Conservation (phyloP, 2,797 vertebrate genomes). For the Galaxias olidus region DNA sequence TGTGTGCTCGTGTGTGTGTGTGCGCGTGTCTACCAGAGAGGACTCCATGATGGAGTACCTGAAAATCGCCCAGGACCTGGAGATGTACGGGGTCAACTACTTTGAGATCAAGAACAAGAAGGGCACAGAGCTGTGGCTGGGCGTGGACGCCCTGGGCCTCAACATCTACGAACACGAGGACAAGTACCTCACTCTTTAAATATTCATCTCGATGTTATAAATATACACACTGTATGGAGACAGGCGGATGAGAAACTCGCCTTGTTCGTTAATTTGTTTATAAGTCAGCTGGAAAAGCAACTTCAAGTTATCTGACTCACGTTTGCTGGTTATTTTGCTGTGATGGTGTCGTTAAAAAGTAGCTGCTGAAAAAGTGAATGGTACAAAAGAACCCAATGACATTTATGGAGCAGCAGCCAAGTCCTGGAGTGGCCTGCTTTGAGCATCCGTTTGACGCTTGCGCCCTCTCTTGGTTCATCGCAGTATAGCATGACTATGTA, state of each 20-base stretch:
- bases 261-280: no score
- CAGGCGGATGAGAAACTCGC: no score
- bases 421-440: neutral
- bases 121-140: conserved; percentile 95
- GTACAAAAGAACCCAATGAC: neutral
- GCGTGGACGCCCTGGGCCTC: conserved; percentile 93
- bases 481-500: neutral
- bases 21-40: conserved; percentile 75
- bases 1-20: neutral
- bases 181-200: conserved; percentile 80
- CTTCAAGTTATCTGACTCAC: no score
- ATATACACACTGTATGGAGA: neutral
- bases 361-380: no score
- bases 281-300: no score
- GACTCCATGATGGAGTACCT: conserved; percentile 99
- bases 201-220: neutral
- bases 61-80: conserved; percentile 96
- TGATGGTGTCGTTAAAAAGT: no score
- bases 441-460: conserved; percentile 14
- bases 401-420: neutral
- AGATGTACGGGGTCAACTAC: conserved; percentile 99
- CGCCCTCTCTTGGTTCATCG: conserved; percentile 20
- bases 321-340: no score
- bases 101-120: conserved; percentile 99
- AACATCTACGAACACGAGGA: conserved; percentile 98